Base-by-base conservation (phyloP, 2,888 invertebrate species). In the Coenonympha glycerion region DNA sequence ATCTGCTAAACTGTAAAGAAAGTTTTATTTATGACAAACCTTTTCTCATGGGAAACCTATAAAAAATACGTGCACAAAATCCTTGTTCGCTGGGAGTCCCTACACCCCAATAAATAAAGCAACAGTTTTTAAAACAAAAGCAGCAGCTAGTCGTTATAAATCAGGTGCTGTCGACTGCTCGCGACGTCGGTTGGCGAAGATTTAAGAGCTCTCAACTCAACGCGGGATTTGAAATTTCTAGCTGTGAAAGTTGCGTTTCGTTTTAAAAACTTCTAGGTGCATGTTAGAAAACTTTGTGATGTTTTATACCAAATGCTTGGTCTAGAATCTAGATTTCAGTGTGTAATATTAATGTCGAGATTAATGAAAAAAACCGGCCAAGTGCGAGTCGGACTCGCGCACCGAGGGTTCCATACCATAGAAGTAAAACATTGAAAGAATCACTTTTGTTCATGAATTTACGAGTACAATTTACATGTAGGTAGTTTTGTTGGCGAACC, bases 151-250 rank as follows among this genome's bases (percentile, higher is more conserved):
- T 21, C 24, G 46, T 60, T 36, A 64, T 66, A 67, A 66, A 67
- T 67, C 63, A 60, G 58, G 39, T 50, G 44, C 36, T 15, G 58
- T 53, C 55, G 53, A 51, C 52, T 47, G 50, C 21, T 50, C 51
- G 28, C 33, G 54, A 53, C 53, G 54, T 55, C 56, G 51, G 50
- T 49, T 56, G 55, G 56, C 57, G 42, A 60, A 62, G 68, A 68
- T 68, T 68, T 68, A 68, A n/a, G 55, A 58, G 63, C 57, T 57
- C 49, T 51, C 52, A 44, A 19, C 30, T 51, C 52, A 31, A 41
- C 41, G 42, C 31, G 42, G 42, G 31, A 44, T 42, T 47, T 52
- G 48, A 57, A 49, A 49, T 42, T 36, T 49, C 45, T 52, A 52
- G 52, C 26, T 52, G 33, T 37, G 37, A 41, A 41, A 33, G 42